Conservation (phyloP, 2,888 invertebrate species). For the Dichetophora obliterata region DNA sequence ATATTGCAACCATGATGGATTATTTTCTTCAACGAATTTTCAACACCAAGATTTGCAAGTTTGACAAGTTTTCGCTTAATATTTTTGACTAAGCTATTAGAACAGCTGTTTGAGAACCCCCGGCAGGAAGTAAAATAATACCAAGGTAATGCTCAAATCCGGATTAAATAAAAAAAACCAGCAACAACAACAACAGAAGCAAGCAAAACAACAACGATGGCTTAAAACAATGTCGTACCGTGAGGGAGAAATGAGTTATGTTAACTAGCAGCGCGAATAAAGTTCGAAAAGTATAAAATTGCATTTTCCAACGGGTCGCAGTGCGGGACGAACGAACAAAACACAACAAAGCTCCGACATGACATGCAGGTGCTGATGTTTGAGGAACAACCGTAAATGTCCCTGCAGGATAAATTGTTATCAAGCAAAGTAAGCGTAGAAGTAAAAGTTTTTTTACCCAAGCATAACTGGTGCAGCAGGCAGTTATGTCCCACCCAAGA, state of each 20-base stretch:
- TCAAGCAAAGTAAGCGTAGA: conserved; percentile 11
- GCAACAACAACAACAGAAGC: background rate
- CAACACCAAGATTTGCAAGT: too few relatives aligned
- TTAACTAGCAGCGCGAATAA: background rate
- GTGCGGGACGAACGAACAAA: background rate
- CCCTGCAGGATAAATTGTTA: conserved; percentile 29
- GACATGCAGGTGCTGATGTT: conserved; percentile 23
- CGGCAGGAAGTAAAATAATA: background rate
- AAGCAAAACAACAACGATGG: background rate
- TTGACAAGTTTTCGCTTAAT: too few relatives aligned
- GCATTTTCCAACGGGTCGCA: background rate
- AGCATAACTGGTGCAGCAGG: background rate
- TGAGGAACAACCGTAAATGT: conserved; percentile 9
- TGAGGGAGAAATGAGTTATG: background rate
- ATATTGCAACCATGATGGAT: too few relatives aligned
- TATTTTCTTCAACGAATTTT: too few relatives aligned
- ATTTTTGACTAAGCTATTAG: too few relatives aligned
- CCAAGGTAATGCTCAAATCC: conserved; percentile 3
- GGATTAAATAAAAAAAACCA: background rate
- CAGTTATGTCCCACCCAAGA: background rate
- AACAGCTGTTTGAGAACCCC: background rate
- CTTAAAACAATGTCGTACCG: background rate
- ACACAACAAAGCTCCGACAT: background rate
- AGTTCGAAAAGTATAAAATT: background rate
- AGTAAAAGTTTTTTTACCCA: conserved; percentile 15